Evolutionary conservation across 2,113 vertebrate species (phyloP).

Genomic region (Lophura nycthemera): DNA sequence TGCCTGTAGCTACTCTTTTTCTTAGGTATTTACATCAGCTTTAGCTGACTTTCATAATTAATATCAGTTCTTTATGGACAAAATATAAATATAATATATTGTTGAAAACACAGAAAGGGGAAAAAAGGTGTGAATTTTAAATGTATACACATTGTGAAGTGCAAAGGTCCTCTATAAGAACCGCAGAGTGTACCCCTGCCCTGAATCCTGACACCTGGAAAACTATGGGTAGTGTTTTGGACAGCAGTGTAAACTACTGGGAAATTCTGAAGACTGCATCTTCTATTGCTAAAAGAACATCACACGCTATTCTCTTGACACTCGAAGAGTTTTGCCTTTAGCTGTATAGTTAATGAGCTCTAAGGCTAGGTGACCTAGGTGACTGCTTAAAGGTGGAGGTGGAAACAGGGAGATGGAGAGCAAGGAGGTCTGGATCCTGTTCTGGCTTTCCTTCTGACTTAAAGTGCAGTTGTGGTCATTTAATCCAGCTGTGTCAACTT

Average conservation of each 20-base stretch:
- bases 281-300: not conserved
- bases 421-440: not conserved
- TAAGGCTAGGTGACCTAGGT: not conserved
- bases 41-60: not conserved
- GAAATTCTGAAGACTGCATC: not conserved
- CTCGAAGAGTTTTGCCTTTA: not conserved
- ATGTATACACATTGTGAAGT: not conserved
- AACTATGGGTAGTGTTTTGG: not conserved
- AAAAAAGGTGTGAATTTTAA: not conserved
- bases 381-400: not conserved
- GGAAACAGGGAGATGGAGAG: not conserved
- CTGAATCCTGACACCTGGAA: not conserved
- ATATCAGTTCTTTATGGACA: not conserved
- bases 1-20: not conserved
- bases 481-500: not conserved
- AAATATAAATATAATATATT: not conserved
- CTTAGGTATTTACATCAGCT: not conserved
- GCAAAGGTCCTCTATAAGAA: not conserved
- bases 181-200: fast-evolving
- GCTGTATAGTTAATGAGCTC: not conserved
- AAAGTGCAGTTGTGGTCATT: not conserved
- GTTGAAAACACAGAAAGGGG: not conserved
- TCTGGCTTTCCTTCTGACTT: not conserved
- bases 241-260: not conserved
- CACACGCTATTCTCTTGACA: not conserved